A percentile compares a stretch with the other conserved stretches of the same genome.
phyloP scores from a whole-genome alignment of 2,113 vertebrate genomes.

The Oncorhynchus tshawytscha region DNA sequence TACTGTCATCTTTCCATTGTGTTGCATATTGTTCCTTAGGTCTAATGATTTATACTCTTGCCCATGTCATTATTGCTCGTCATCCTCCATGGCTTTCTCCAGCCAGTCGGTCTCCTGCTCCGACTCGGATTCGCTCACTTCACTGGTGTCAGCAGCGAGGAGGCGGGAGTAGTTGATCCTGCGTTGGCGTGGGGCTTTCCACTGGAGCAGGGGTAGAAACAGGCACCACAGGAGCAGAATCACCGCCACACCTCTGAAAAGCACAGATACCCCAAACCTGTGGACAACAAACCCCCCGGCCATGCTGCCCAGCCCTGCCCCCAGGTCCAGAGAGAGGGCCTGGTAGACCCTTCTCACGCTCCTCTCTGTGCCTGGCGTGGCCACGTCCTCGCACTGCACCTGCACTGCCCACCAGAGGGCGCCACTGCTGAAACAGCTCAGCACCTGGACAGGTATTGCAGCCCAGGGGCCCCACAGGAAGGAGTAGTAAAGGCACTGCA shows the following conservation, averaged over 20 bases:
- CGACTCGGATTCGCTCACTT: constrained; percentile 82
- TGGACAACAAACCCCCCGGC: constrained; percentile 72
- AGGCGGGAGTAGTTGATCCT: constrained; percentile 86
- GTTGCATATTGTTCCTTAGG: neutral
- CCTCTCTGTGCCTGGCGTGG: constrained; percentile 74
- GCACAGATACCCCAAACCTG: constrained; percentile 61
- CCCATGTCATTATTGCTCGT: constrained; percentile 56
- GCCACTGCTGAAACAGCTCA: constrained; percentile 74
- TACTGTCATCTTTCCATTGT: neutral
- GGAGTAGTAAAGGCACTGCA: constrained; percentile 84
- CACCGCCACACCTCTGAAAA: constrained; percentile 68
- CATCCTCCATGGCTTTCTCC: constrained; percentile 81
- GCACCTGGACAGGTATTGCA: constrained; percentile 71
- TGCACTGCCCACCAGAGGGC: constrained; percentile 80
- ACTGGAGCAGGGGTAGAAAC: constrained; percentile 71
- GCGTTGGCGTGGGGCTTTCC: constrained; percentile 76
- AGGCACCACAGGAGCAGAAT: constrained; percentile 74
- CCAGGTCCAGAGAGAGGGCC: constrained; percentile 64
- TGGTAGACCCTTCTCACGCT: constrained; percentile 70
- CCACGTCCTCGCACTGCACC: constrained; percentile 68
- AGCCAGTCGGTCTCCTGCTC: constrained; percentile 86
- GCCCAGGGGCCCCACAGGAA: constrained; percentile 82
- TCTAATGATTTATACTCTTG: constrained; percentile 29
- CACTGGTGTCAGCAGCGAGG: constrained; percentile 76
- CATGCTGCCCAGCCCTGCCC: constrained; percentile 79